phyloP scores from a whole-genome alignment of 2,797 vertebrate species.

The Dendrocincla tyrannina region DNA sequence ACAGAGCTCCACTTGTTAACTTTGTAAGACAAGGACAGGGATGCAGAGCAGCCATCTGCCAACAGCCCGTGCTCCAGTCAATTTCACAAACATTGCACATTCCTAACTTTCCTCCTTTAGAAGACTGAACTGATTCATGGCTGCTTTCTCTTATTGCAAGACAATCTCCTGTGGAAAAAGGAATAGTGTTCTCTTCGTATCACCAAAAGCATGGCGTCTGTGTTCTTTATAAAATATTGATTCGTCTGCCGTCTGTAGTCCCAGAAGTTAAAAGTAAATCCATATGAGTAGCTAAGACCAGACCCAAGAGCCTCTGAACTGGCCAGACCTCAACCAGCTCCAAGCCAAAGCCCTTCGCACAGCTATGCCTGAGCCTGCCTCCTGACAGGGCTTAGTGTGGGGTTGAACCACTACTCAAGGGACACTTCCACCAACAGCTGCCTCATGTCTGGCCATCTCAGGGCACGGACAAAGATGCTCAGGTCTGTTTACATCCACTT shows the following conservation, averaged over 20 bases:
- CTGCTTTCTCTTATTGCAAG: not conserved
- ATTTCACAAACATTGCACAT: not conserved
- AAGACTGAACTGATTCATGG: not conserved
- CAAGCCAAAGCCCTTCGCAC: not conserved
- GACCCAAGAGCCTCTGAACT: not conserved
- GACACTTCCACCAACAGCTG: slow-evolving; percentile 21
- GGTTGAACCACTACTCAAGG: not conserved
- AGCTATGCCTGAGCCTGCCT: not conserved
- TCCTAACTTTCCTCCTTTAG: not conserved
- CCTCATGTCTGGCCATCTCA: slow-evolving; percentile 26
- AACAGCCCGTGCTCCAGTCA: not conserved
- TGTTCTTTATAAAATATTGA: slow-evolving; percentile 52
- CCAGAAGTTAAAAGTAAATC: not conserved
- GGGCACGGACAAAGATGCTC: not conserved
- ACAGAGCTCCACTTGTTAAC: not conserved
- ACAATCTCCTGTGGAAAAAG: not conserved
- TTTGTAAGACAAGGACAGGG: not conserved
- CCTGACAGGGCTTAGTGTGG: not conserved
- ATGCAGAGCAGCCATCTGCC: accelerated
- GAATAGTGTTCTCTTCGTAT: not conserved
- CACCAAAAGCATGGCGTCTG: not conserved
- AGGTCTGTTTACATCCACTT: not conserved
- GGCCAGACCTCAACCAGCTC: not conserved
- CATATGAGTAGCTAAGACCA: not conserved
- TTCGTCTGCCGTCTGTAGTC: not conserved